Percentiles rank a stretch among this genome's conserved stretches.
Evolutionary conservation across 2,888 invertebrate genomes (phyloP).

Genomic region (Celastrina argiolus): DNA sequence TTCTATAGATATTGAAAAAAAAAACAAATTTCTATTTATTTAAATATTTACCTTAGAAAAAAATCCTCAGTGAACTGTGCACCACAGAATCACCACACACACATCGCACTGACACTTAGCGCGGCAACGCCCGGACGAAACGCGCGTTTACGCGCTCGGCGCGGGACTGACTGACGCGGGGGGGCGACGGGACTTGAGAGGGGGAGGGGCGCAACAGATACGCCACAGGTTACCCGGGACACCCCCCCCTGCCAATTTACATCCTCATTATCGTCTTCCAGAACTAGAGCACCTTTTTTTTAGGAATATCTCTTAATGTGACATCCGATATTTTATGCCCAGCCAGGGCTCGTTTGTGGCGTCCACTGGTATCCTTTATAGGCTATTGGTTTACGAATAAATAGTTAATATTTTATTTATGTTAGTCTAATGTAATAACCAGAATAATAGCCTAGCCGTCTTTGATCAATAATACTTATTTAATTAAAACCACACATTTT

Average conservation of each 20-base stretch:
- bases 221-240: constrained; percentile 74
- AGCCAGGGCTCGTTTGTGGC: neutral
- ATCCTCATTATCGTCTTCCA: constrained; percentile 64
- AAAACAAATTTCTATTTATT: neutral
- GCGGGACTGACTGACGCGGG: constrained; percentile 37
- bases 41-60: constrained; percentile 30
- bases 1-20: neutral
- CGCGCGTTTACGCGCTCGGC: constrained; percentile 35
- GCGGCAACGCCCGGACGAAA: constrained; percentile 39
- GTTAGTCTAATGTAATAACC: too few species aligned
- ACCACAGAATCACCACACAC: constrained; percentile 29
- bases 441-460: too few species aligned
- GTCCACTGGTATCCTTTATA: neutral
- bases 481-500: too few species aligned
- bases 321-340: neutral
- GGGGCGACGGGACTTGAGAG: constrained; percentile 37
- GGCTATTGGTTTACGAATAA: neutral
- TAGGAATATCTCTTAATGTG: neutral
- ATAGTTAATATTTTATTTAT: too few species aligned
- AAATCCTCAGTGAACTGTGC: constrained; percentile 26
- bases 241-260: constrained; percentile 62
- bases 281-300: constrained; percentile 41
- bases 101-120: constrained; percentile 40
- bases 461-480: too few species aligned
- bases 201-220: constrained; percentile 71